Evolutionary conservation across 2,888 invertebrate species (phyloP), one percentile per base, ranked within the genome.

Genomic region (Zonitis immaculata): DNA sequence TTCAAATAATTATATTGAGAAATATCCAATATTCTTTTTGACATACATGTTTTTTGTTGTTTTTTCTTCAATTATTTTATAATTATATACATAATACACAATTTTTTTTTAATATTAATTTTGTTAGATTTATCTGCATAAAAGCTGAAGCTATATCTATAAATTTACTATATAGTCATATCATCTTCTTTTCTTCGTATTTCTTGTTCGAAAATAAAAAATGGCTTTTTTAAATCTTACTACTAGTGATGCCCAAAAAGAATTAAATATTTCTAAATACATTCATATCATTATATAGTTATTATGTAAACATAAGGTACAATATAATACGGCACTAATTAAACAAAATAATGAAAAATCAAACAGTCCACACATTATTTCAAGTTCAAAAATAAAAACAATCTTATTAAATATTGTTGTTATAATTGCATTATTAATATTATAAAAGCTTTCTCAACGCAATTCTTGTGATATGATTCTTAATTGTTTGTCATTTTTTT

Each of bases 1-100:
- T 11, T 18, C 9, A 39, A 39, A 58, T 54, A 62, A 58, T 55
- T 66, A 61, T 66, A 66, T 66, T 66, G 61, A 64, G 63, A 66
- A 67, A 65, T 66, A 61, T 66, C 54, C 63, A 64, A 49, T 57
- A 61, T 54, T 57, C 57, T 59, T 51, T 54, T 49, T 53, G 58
- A 64, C 61, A 63, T 63, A 64, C 61, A 65, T 52, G 54, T 60
- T 60, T 51, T 54, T n/a, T n/a, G n/a, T n/a, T n/a, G n/a, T n/a
- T n/a, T n/a, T n/a, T n/a, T n/a, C n/a, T n/a, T n/a, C n/a, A n/a
- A n/a, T n/a, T n/a, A n/a, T n/a, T 60, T 60, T 52, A 57, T 56
- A 60, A 62, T 51, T 52, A 52, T 52, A 55, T 59, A 62, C 62
- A 65, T 65, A 63, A 58, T 64, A 64, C 61, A 61, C 51, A 61